Conservation (phyloP, 2,113 vertebrate genomes). For the Nematolebias whitei region DNA sequence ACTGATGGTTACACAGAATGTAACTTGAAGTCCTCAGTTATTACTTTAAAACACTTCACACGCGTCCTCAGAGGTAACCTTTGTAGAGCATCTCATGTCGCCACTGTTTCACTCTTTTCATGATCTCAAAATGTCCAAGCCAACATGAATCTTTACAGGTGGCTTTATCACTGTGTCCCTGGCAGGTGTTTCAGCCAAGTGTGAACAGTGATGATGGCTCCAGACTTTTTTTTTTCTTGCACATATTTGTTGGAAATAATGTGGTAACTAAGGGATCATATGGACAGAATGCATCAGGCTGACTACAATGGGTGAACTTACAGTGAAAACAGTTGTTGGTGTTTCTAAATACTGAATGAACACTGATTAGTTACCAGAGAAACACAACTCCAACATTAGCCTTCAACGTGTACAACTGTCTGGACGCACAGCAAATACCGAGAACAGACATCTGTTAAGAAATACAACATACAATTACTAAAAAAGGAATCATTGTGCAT, state of each 20-base stretch:
- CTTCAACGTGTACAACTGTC: neutral
- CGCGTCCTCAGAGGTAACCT: neutral
- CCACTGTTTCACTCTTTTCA: constrained; percentile 3
- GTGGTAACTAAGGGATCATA: constrained; percentile 18
- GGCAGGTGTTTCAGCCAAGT: constrained; percentile 54
- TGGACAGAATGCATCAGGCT: constrained; percentile 23
- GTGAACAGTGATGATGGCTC: constrained; percentile 54
- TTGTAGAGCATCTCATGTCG: neutral
- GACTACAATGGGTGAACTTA: constrained; percentile 13
- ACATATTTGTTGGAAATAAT: constrained; percentile 31
- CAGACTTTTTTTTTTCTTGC: constrained; percentile 55
- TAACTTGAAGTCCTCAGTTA: neutral
- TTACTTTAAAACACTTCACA: neutral
- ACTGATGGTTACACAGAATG: neutral
- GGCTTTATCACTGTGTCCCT: constrained; percentile 32
- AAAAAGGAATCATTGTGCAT: neutral
- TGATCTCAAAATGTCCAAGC: constrained; percentile 19
- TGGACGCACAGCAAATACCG: neutral
- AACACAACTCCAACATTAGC: neutral
- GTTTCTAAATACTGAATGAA: constrained; percentile 14
- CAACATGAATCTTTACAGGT: constrained; percentile 21
- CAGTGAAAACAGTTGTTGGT: constrained; percentile 8
- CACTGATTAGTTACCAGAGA: constrained; percentile 9
- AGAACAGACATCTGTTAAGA: neutral
- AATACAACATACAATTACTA: neutral